phyloP scores from a whole-genome alignment of 2,113 vertebrate genomes.

The Barbus barbus region DNA sequence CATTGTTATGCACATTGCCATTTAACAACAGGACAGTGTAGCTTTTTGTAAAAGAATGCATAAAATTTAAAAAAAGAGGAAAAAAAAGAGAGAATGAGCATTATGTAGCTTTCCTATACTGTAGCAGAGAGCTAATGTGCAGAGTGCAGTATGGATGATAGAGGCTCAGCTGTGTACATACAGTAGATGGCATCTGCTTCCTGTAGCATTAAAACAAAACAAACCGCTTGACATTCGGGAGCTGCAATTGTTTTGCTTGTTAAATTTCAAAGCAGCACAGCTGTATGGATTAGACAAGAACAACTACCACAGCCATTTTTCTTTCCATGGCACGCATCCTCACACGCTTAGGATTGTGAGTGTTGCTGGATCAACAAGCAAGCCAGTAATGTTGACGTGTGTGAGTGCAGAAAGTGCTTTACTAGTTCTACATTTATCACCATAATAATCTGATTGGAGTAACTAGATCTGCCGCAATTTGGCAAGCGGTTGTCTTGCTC shows the following conservation, averaged over 20 bases:
- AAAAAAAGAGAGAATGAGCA: no score
- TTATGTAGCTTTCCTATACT: background rate
- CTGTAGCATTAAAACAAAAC: constrained; percentile 54
- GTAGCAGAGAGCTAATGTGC: constrained; percentile 44
- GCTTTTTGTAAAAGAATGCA: no score
- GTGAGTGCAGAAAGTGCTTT: background rate
- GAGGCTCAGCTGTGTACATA: constrained; percentile 47
- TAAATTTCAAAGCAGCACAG: constrained; percentile 52
- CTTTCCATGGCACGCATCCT: constrained; percentile 39
- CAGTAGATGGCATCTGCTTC: constrained; percentile 57
- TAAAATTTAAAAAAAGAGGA: no score
- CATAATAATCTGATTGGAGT: constrained; percentile 5
- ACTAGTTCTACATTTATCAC: background rate
- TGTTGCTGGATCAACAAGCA: constrained; percentile 18
- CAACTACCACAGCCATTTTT: constrained; percentile 43
- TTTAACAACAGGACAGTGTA: no score
- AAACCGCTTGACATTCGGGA: constrained; percentile 49
- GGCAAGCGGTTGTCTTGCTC: background rate
- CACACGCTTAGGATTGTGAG: background rate
- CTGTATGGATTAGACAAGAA: constrained; percentile 45
- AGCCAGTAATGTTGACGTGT: constrained; percentile 24
- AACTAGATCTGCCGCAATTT: no score
- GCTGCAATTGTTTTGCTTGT: constrained; percentile 57
- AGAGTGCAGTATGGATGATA: background rate
- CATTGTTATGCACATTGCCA: no score